Evolutionary conservation across 2,888 invertebrate genomes (phyloP).

Genomic region (Dromius quadrimaculatus): DNA sequence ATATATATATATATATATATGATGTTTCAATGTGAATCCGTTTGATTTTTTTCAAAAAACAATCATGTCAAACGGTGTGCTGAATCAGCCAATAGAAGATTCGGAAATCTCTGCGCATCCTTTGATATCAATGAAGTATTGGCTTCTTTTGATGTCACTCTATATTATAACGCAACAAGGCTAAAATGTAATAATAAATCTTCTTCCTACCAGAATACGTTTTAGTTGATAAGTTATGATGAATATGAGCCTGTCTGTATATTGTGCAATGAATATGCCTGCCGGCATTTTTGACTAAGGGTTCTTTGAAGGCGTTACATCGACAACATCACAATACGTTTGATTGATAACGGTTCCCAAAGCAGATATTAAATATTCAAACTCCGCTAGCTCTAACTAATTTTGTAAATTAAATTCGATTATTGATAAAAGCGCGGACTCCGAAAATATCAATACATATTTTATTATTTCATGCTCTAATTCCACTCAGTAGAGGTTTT

Average conservation of each 20-base stretch:
- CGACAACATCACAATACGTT: slow-evolving; percentile 46
- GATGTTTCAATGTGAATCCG: no score
- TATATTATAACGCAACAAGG: slow-evolving; percentile 3
- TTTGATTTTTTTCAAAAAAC: no score
- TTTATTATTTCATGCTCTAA: no score
- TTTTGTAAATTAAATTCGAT: slow-evolving; percentile 21
- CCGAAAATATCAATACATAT: no score
- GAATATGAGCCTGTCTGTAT: slow-evolving; percentile 36
- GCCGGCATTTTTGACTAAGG: background rate
- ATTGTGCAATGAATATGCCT: slow-evolving; percentile 20
- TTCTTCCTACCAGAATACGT: background rate
- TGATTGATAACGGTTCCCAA: slow-evolving; percentile 46
- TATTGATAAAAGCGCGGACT: slow-evolving; percentile 19
- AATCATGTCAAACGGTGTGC: no score
- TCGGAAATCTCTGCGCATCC: no score
- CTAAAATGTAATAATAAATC: slow-evolving; percentile 47
- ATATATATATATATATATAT: no score
- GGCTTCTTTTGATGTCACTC: slow-evolving; percentile 41
- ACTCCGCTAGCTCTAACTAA: slow-evolving; percentile 11
- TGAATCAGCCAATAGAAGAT: no score
- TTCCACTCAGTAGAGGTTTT: no score
- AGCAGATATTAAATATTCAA: slow-evolving; percentile 47
- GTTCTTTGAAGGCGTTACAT: slow-evolving; percentile 47
- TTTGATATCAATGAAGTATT: background rate
- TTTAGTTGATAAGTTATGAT: slow-evolving; percentile 41